A percentile compares a stretch with the other conserved stretches of the same genome.
Conservation (phyloP, 37 sponge, comb jelly and placozoan species). For the Cliona cf. orientalis region DNA sequence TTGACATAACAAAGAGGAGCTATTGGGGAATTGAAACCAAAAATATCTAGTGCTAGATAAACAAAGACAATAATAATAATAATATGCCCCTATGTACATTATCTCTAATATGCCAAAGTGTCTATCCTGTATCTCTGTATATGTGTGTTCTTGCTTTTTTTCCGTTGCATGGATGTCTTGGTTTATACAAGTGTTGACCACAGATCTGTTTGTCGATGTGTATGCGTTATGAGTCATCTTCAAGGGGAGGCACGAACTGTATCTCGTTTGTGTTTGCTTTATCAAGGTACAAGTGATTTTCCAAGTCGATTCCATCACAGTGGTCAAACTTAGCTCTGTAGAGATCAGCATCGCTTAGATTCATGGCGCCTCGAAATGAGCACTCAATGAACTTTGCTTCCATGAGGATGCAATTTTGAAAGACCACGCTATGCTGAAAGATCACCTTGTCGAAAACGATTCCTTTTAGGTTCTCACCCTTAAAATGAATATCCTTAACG, state of each 20-base stretch:
- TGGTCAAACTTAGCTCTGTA: slow-evolving; percentile 9
- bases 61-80: too few relatives aligned
- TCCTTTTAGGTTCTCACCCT: slow-evolving; percentile 8
- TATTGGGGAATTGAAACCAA: too few relatives aligned
- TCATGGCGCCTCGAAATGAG: slow-evolving; percentile 1
- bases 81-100: too few relatives aligned
- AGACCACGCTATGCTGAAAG: slow-evolving; percentile 23
- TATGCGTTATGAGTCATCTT: too few relatives aligned
- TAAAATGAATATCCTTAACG: neutral
- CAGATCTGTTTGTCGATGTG: too few relatives aligned
- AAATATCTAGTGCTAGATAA: too few relatives aligned
- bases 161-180: too few relatives aligned
- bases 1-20: too few relatives aligned
- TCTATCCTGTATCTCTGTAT: too few relatives aligned
- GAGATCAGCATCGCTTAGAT: slow-evolving; percentile 38
- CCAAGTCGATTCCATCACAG: slow-evolving; percentile 1
- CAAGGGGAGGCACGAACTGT: slow-evolving; percentile 15
- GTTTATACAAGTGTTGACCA: too few relatives aligned
- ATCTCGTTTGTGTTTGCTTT: neutral
- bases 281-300: neutral
- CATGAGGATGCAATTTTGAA: slow-evolving; percentile 29
- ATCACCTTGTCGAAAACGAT: slow-evolving; percentile 14
- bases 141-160: too few relatives aligned
- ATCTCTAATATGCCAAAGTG: too few relatives aligned
- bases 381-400: slow-evolving; percentile 42